Evolutionary conservation across 2,888 invertebrate genomes (phyloP).

Genomic region (Xanthorhoe designata): DNA sequence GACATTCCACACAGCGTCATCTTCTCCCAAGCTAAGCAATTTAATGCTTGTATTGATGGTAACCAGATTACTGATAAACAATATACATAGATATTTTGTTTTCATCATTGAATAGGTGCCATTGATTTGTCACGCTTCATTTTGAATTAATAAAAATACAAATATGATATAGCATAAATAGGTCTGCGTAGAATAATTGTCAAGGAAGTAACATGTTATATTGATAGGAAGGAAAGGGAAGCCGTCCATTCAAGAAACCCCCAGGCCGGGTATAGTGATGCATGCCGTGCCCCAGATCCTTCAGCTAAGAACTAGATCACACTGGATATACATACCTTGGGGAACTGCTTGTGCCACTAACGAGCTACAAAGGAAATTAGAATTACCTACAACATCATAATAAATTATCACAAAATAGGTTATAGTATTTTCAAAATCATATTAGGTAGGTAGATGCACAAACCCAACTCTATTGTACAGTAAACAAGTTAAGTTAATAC

Average conservation of each 20-base stretch:
- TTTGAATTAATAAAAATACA: no score
- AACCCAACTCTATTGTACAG: background rate
- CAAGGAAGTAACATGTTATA: conserved; percentile 17
- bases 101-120: no score
- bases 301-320: conserved; percentile 39
- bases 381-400: background rate
- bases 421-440: background rate
- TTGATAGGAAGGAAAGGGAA: conserved; percentile 25
- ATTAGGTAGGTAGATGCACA: background rate
- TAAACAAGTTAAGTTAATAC: background rate
- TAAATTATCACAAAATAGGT: background rate
- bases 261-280: conserved; percentile 37
- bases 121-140: no score
- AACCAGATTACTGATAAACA: no score
- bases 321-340: conserved; percentile 33
- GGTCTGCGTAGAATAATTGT: background rate
- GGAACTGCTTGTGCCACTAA: conserved; percentile 29
- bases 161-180: background rate
- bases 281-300: conserved; percentile 38
- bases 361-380: conserved; percentile 21
- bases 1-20: no score
- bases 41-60: no score
- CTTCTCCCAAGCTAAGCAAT: no score
- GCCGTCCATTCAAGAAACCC: conserved; percentile 39
- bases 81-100: no score